Evolutionary conservation across 30 jellyfish, hydroid and myxozoan genomes (phyloP), one percentile per base, ranked within the genome.

Genomic region (Aurelia sp.): DNA sequence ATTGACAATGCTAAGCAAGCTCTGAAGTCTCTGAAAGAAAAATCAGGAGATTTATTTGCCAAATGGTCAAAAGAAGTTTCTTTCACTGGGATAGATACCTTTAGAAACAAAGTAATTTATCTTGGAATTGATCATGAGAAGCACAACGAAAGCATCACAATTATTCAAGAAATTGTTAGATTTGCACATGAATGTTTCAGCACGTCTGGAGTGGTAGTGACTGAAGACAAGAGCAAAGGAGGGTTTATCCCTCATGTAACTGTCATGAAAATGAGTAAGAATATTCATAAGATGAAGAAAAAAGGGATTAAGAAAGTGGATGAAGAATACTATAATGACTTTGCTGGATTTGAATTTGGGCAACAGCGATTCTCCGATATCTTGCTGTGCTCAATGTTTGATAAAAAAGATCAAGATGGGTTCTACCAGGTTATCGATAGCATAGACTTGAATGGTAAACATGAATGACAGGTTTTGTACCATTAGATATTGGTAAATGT

Each of bases 211-310:
- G 59, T 88, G 21, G 35, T 23, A 4, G 13, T 71, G 44, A n/a
- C 82, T 11, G 70, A 65, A 1, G 76, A 70, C 47, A 44, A 44
- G 10, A 35, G 70, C 22, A 71, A 88, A 37, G 82, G 31, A 13
- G 37, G 61, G 51, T 88, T 88, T 71, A 74, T 70, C 11, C 96
- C 96, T 20, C 96, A 88, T 79, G 86, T 74, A 17, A 88, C 96
- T 12, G 73, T 88, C 15, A 79, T 88, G 91, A 88, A 88, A 61
- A 69, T 88, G 92, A 88, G 92, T 15, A 79, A 80, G 70, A 73
- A 77, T 59, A 4, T 76, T 1, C 27, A 51, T 13, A 73, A 55
- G 35, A 79, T 78, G 91, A 88, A 71, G 89, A 79, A 88, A 68
- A 73, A 71, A 6, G 96, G 96, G 13, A 88, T 88, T 31, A 88